Base-by-base conservation (phyloP, 2,113 vertebrate species). In the Cathartes aura region DNA sequence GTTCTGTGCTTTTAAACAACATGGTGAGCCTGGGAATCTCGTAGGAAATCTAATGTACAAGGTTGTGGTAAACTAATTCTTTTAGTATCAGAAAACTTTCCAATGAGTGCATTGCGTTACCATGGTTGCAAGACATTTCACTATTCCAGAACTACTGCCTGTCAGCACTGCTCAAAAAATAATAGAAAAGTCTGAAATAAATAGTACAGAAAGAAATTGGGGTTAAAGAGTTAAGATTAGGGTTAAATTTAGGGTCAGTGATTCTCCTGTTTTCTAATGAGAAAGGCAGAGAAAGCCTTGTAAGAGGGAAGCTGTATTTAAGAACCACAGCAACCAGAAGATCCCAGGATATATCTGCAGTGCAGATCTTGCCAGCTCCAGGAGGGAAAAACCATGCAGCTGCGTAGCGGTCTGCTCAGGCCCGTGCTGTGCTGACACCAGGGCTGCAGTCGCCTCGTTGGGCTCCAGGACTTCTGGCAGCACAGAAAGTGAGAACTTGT, bases 41-140 rank as follows among this genome's bases (percentile, higher is more conserved):
- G 40, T 1, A 53, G 68, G 78, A 87, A 87, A 56, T n/a, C 34
- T 60, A 47, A 64, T 7, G 30, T 58, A 42, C 12, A 34, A 76
- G 73, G 64, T 11, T 76, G 73, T 56, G 64, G 58, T 68, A 89
- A 92, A 94, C 64, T 75, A 34, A 89, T 95, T 89, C 63, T 66
- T 92, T 84, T 53, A 87, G 79, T 60, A 91, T 48, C 68, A 89
- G 94, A 91, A 95, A 96, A 96, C 87, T 97, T 95, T 76, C 73
- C 70, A 80, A 30, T 64, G 86, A 89, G 80, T 92, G 68, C 72
- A 71, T 45, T 79, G 76, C 1, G 97, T 97, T 97, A 38, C 95
- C 95, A 96, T 97, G 97, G 97, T 55, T 97, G 81, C 97, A 85
- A 94, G 91, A n/a, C 94, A 94, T 87, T 82, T 88, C 42, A 5